phyloP scores from a whole-genome alignment of 2,888 invertebrate species.

The Eutolmus rufibarbis region DNA sequence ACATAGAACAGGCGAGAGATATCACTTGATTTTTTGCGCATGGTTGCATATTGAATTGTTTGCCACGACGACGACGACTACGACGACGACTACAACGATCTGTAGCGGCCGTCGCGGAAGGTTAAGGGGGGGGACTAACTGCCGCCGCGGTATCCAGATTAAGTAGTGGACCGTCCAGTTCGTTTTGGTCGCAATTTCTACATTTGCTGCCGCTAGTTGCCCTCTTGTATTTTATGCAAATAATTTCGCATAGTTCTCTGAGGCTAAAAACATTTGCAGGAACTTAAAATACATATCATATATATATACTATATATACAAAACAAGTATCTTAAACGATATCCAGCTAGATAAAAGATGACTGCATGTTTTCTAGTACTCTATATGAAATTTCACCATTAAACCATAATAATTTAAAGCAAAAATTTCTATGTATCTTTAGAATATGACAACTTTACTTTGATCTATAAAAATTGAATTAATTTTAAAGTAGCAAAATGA shows the following conservation, averaged over 20 bases:
- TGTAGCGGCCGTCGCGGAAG: not conserved
- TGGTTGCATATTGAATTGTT: constrained; percentile 7
- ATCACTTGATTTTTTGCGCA: not conserved
- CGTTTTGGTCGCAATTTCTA: not conserved
- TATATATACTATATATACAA: not conserved
- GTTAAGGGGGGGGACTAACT: not conserved
- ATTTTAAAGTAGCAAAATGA: no score
- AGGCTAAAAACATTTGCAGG: not conserved
- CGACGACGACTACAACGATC: not conserved
- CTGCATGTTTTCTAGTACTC: not conserved
- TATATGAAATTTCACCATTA: no score
- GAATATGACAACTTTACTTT: not conserved
- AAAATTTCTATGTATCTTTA: no score
- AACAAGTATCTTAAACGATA: not conserved
- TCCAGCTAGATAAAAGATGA: not conserved
- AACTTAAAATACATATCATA: not conserved
- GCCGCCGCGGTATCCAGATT: not conserved
- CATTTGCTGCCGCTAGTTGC: not conserved
- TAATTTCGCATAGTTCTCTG: not conserved
- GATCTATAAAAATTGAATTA: no score
- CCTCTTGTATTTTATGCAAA: constrained; percentile 1
- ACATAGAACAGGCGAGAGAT: constrained; percentile 11
- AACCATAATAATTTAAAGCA: no score
- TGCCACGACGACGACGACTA: not conserved
- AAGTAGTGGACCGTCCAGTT: not conserved